phyloP scores from a whole-genome alignment of 2,113 vertebrate species.

The Phalacrocorax brasilianus region DNA sequence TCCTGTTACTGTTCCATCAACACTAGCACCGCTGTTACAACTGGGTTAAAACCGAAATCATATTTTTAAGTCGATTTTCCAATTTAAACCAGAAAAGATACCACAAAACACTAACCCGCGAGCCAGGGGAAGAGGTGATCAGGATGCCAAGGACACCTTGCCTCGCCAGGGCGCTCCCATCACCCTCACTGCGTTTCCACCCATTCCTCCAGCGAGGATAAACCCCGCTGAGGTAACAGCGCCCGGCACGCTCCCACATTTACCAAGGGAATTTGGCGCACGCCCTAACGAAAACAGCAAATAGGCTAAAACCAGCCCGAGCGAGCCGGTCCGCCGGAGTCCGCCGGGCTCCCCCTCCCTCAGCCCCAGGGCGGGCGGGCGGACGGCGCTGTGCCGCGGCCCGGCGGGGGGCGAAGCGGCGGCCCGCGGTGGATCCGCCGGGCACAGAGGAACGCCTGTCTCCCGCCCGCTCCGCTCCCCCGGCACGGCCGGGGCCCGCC shows the following conservation, averaged over 20 bases:
- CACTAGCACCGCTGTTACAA: not conserved
- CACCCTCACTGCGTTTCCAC: not conserved
- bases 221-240: not conserved
- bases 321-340: not conserved
- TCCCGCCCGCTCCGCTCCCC: not conserved
- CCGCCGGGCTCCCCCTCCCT: not conserved
- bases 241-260: not conserved
- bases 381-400: not conserved
- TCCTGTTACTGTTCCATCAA: not conserved
- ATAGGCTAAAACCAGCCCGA: not conserved
- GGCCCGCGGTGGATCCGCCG: not conserved
- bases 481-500: not conserved
- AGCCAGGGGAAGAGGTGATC: not conserved
- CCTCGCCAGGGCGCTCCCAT: not conserved
- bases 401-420: not conserved
- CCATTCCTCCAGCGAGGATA: not conserved
- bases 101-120: not conserved
- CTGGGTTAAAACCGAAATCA: not conserved
- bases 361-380: not conserved
- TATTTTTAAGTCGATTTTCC: not conserved
- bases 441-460: not conserved
- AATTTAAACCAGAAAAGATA: not conserved
- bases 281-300: not conserved
- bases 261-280: not conserved
- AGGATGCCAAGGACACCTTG: not conserved